Conservation (phyloP, 2,113 vertebrate species). For the Odobenus rosmarus region DNA sequence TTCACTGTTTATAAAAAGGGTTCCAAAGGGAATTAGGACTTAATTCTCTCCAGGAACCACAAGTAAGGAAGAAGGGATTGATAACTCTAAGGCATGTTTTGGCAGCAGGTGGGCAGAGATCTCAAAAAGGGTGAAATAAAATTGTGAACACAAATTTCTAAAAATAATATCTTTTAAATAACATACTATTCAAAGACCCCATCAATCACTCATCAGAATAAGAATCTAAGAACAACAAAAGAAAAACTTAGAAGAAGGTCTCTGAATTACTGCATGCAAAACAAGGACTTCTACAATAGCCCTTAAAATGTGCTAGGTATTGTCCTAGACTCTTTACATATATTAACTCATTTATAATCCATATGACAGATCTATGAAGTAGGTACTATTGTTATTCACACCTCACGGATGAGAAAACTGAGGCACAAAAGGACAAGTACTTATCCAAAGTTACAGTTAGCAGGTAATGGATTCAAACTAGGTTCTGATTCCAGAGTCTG, state of each 20-base stretch:
- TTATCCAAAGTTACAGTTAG: neutral
- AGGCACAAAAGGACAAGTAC: neutral
- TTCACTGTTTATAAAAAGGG: neutral
- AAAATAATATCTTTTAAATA: constrained; percentile 20
- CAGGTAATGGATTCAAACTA: neutral
- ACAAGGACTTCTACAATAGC: neutral
- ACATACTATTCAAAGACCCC: neutral
- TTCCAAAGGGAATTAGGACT: neutral
- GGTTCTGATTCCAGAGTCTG: neutral
- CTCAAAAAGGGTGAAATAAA: neutral
- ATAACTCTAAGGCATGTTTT: neutral
- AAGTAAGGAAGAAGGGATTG: neutral
- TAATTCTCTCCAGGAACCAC: neutral
- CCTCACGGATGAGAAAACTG: constrained; percentile 29
- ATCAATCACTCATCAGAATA: neutral
- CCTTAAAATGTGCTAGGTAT: neutral
- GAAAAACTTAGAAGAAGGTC: neutral
- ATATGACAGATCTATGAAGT: neutral
- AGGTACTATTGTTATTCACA: neutral
- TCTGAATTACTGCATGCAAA: neutral
- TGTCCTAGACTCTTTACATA: neutral
- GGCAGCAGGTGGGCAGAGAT: neutral
- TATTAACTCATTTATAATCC: constrained; percentile 11
- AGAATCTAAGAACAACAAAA: neutral
- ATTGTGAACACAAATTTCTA: constrained; percentile 14